Evolutionary conservation across 2,797 vertebrate genomes (phyloP).

Genomic region (Prunella strophiata): DNA sequence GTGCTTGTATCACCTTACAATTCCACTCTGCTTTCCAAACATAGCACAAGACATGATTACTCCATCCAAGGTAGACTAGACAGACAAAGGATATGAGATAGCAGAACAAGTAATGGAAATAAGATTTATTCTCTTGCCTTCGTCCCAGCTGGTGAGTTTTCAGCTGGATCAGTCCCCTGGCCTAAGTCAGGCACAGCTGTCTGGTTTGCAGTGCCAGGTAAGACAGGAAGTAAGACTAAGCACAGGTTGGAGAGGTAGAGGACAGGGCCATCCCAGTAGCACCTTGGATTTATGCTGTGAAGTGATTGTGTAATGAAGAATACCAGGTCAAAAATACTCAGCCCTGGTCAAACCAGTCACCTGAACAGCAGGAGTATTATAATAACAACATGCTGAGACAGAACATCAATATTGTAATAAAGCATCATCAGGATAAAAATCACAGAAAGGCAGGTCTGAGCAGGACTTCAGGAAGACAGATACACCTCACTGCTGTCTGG

Average conservation of each 20-base stretch:
- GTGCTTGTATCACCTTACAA: slow-evolving; percentile 29
- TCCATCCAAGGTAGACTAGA: slow-evolving; percentile 39
- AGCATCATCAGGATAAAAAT: background rate
- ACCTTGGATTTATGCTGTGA: background rate
- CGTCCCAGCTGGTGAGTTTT: background rate
- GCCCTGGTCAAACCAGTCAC: background rate
- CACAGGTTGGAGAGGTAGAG: background rate
- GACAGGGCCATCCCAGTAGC: background rate
- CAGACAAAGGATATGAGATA: slow-evolving; percentile 31
- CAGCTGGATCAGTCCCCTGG: background rate
- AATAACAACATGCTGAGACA: background rate
- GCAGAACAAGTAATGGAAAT: slow-evolving; percentile 35
- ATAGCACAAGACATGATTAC: background rate
- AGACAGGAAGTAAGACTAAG: background rate
- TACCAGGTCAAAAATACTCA: background rate
- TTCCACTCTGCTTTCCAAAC: slow-evolving; percentile 53
- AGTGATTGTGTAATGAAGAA: background rate
- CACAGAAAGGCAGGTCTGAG: background rate
- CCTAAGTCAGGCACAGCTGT: background rate
- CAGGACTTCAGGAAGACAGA: background rate
- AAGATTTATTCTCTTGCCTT: background rate
- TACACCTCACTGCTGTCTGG: background rate
- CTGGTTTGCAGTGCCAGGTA: background rate
- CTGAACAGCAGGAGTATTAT: background rate
- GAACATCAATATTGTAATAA: background rate